phyloP scores from a whole-genome alignment of 2,888 invertebrate species.

The Deroplatys truncata region DNA sequence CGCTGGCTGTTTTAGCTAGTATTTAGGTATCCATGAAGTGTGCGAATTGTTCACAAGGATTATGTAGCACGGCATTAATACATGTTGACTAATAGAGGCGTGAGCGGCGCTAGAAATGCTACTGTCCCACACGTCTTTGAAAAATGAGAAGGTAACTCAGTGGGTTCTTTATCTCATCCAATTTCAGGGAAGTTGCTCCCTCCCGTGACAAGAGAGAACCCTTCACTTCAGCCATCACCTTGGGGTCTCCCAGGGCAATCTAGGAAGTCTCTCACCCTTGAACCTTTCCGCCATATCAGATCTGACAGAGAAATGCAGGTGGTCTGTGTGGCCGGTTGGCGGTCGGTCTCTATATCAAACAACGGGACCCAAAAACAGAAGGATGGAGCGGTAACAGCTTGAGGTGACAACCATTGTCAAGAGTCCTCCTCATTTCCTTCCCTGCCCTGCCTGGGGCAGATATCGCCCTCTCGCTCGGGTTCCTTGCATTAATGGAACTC shows the following conservation, averaged over 20 bases:
- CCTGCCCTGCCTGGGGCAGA: not conserved
- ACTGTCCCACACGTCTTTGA: not conserved
- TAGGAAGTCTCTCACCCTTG: constrained; percentile 4
- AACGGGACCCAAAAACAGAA: not conserved
- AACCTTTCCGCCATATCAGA: constrained; percentile 6
- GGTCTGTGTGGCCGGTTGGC: not conserved
- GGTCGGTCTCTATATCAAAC: not conserved
- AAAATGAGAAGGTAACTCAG: not conserved
- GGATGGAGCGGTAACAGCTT: not conserved
- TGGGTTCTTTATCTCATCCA: not conserved
- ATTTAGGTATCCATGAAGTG: too few relatives aligned
- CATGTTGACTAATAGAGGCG: too few relatives aligned
- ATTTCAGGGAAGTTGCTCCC: not conserved
- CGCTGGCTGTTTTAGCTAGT: too few relatives aligned
- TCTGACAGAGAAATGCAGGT: not conserved
- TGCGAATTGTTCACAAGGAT: too few relatives aligned
- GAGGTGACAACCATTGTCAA: not conserved
- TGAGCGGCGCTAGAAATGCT: too few relatives aligned
- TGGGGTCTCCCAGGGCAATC: constrained; percentile 16
- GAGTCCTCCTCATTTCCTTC: not conserved
- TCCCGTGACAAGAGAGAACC: not conserved
- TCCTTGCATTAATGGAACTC: not conserved
- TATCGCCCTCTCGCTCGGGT: not conserved
- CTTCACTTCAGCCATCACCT: constrained; percentile 10
- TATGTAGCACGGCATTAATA: too few relatives aligned